Percentiles rank a stretch among this genome's conserved stretches.
Evolutionary conservation across 2,113 vertebrate species (phyloP).

Genomic region (Platanista minor): DNA sequence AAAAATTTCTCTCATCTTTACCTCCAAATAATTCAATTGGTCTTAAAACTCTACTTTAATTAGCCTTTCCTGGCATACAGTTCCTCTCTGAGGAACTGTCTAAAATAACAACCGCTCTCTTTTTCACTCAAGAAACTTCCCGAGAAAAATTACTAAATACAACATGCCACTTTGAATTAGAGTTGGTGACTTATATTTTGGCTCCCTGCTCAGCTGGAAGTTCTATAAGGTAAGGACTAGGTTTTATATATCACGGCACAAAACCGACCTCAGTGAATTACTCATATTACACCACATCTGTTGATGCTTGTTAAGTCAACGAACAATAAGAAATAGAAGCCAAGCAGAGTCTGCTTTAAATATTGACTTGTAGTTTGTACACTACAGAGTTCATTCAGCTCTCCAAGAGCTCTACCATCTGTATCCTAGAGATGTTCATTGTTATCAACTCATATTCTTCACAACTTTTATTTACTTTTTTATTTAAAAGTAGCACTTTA

Average conservation of each 20-base stretch:
- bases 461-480: not conserved
- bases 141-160: not conserved
- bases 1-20: not conserved
- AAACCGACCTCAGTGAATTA: not conserved
- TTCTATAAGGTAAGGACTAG: not conserved
- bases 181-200: not conserved
- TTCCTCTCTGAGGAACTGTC: not conserved
- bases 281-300: not conserved
- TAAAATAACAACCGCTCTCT: not conserved
- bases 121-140: not conserved
- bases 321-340: not conserved
- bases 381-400: not conserved
- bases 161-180: not conserved
- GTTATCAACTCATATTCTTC: not conserved
- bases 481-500: constrained; percentile 8
- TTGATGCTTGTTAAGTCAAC: not conserved
- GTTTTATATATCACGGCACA: not conserved
- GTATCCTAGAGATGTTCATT: not conserved
- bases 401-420: not conserved
- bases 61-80: not conserved
- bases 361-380: not conserved
- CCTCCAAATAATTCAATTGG: not conserved
- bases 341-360: not conserved
- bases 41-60: not conserved
- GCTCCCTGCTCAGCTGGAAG: not conserved